These are phyloP conservation scores for Merluccius polli DNA, from an alignment of 2,797 vertebrate species.

Conservation along the genomic window DNA sequence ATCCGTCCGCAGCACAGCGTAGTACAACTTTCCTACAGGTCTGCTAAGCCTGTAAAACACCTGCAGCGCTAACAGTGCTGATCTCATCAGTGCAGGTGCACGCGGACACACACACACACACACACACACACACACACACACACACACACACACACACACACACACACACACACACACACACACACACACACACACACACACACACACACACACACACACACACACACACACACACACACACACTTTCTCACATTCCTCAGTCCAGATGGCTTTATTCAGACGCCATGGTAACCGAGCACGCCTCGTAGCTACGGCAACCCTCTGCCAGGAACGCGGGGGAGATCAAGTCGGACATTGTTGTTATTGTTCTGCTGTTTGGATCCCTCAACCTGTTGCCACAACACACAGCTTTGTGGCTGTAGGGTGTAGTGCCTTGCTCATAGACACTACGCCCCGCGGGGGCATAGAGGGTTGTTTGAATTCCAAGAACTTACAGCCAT, in stretches of 20 bases:
- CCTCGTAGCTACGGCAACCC: slow-evolving; percentile 38
- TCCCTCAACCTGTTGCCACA: neutral
- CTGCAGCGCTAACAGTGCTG: neutral
- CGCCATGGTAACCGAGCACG: slow-evolving; percentile 67
- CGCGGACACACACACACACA: slow-evolving; percentile 19
- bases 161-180: slow-evolving; percentile 12
- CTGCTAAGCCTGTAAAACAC: neutral
- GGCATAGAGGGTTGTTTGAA: neutral
- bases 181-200: slow-evolving; percentile 9
- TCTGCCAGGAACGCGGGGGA: slow-evolving; percentile 18
- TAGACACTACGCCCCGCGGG: neutral
- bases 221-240: slow-evolving; percentile 46
- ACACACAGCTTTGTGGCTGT: neutral
- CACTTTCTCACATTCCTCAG: slow-evolving; percentile 65
- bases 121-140: slow-evolving; percentile 5
- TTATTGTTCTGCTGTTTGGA: neutral
- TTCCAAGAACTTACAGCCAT: neutral
- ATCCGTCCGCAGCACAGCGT: neutral
- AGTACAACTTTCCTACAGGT: neutral
- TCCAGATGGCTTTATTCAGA: slow-evolving; percentile 71
- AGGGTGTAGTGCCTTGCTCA: neutral
- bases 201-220: slow-evolving; percentile 15
- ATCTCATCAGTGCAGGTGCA: neutral
- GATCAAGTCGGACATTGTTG: slow-evolving; percentile 1
- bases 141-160: slow-evolving; percentile 18